These are phyloP conservation scores for Folsomia manolachei DNA, from an alignment of 2,888 invertebrate genomes.

Conservation along the genomic window DNA sequence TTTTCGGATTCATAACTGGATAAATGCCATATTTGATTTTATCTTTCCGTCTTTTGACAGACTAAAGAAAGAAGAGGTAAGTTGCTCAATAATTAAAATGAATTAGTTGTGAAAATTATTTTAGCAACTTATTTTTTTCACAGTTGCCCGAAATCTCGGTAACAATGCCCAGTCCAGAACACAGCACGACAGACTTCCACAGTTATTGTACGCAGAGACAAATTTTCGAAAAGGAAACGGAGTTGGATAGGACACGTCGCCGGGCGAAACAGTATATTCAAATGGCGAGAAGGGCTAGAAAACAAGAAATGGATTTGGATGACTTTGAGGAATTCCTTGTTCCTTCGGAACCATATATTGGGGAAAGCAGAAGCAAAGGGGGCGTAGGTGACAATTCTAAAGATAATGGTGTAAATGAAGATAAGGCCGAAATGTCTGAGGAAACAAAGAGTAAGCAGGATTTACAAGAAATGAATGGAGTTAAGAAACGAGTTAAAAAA, in stretches of 20 bases:
- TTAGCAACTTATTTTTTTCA: background rate
- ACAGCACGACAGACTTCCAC: constrained; percentile 39
- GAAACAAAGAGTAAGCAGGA: too few relatives aligned
- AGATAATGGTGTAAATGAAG: too few relatives aligned
- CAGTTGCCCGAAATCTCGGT: constrained; percentile 42
- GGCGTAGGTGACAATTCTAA: too few relatives aligned
- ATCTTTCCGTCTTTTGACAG: background rate
- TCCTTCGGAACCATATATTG: background rate
- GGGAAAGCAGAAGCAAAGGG: background rate
- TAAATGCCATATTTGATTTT: background rate
- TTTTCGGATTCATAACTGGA: background rate
- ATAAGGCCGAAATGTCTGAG: too few relatives aligned
- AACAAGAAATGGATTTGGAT: constrained; percentile 20
- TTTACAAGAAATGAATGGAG: too few relatives aligned
- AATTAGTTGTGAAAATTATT: constrained; percentile 6
- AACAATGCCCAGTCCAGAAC: constrained; percentile 38
- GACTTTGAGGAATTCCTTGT: constrained; percentile 11
- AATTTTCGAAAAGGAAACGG: constrained; percentile 14
- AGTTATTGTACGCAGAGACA: constrained; percentile 34
- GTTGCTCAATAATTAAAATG: background rate
- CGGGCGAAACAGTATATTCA: constrained; percentile 11
- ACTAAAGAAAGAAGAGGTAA: background rate
- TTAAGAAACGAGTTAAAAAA: too few relatives aligned
- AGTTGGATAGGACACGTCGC: constrained; percentile 14
- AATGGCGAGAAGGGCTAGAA: constrained; percentile 11